Percentiles rank a stretch among this genome's conserved stretches.
Conservation (phyloP, 2,797 vertebrate species). For the Sebastes steindachneri region DNA sequence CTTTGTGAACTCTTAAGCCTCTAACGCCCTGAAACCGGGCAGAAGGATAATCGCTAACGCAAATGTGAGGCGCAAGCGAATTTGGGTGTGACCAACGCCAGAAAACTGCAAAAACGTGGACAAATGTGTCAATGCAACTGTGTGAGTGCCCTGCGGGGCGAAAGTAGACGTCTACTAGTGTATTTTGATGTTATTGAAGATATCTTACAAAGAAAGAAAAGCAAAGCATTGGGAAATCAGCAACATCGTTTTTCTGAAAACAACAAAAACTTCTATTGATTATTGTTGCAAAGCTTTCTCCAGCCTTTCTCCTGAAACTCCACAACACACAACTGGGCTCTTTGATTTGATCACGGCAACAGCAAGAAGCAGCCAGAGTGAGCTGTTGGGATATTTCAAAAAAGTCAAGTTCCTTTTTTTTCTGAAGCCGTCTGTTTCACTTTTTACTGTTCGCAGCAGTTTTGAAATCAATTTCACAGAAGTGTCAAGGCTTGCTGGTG, state of each 20-base stretch:
- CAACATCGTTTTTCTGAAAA: not conserved
- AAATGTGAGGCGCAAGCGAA: not conserved
- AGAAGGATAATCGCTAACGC: not conserved
- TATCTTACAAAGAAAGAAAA: not conserved
- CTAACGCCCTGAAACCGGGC: not conserved
- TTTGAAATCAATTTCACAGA: slow-evolving; percentile 17
- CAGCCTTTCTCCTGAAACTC: not conserved
- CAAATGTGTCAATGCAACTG: not conserved
- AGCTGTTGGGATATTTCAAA: slow-evolving; percentile 24
- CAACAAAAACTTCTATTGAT: not conserved
- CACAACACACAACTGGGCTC: not conserved
- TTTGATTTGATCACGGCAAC: slow-evolving; percentile 12
- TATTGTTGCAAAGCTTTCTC: not conserved
- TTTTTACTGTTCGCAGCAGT: not conserved
- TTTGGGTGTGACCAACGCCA: not conserved
- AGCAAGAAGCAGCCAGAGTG: not conserved
- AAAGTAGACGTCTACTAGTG: not conserved
- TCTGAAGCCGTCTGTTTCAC: not conserved
- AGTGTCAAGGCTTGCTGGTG: not conserved
- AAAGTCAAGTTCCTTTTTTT: not conserved
- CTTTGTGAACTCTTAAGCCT: slow-evolving; percentile 10
- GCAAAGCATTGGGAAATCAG: not conserved
- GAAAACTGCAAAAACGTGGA: not conserved
- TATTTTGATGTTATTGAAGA: not conserved
- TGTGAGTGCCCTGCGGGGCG: not conserved